These are phyloP conservation scores for Uromys caudimaculatus DNA, from an alignment of 2,797 vertebrate species.

Conservation along the genomic window DNA sequence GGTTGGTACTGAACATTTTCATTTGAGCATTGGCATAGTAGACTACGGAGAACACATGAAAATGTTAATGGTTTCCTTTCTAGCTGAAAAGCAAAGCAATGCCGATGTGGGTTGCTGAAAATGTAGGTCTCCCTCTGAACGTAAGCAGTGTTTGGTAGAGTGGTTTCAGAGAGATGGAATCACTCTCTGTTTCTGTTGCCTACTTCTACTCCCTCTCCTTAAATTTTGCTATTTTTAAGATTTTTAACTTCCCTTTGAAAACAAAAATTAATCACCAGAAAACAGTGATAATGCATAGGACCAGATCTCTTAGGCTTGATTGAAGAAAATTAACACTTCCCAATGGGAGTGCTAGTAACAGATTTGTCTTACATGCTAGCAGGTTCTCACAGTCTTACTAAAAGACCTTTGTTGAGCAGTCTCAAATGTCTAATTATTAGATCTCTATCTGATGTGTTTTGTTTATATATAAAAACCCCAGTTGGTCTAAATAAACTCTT, in stretches of 20 bases:
- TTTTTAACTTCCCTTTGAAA: conserved; percentile 57
- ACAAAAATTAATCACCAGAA: conserved; percentile 29
- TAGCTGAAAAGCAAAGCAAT: not conserved
- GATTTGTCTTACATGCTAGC: not conserved
- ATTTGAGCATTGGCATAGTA: conserved; percentile 46
- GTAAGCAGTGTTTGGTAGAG: conserved; percentile 24
- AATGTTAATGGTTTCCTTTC: not conserved
- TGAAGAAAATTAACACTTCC: not conserved
- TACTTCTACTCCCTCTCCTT: not conserved
- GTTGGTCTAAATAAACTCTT: conserved; percentile 18
- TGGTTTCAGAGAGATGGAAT: not conserved
- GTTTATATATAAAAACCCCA: not conserved
- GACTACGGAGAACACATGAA: not conserved
- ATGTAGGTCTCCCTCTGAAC: conserved; percentile 31
- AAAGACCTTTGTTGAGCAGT: not conserved
- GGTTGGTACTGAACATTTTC: conserved; percentile 40
- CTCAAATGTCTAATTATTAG: conserved; percentile 31
- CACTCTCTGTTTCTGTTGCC: not conserved
- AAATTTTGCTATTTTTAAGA: conserved; percentile 29
- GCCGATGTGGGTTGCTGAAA: not conserved
- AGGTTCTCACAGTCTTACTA: not conserved
- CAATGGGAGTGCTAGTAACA: not conserved
- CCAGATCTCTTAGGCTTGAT: conserved; percentile 18
- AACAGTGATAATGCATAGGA: not conserved
- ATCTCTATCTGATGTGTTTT: conserved; percentile 20